These are phyloP conservation scores for Chelon labrosus DNA, from an alignment of 2,797 vertebrate genomes.

Conservation along the genomic window DNA sequence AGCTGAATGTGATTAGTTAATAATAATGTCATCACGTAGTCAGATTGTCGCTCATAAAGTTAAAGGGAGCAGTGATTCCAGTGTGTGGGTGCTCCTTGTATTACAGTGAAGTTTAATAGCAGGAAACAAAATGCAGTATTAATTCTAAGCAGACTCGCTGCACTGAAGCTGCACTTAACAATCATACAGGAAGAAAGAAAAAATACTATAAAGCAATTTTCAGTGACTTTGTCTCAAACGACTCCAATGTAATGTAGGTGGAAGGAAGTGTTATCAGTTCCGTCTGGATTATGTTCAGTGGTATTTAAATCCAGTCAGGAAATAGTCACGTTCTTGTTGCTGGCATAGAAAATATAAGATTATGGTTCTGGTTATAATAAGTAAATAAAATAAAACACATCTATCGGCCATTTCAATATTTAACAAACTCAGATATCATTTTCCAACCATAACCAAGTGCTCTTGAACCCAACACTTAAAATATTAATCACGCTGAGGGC, in stretches of 20 bases:
- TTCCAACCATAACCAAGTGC: no score
- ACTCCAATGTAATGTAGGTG: neutral
- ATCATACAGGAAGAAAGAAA: neutral
- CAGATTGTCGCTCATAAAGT: conserved; percentile 21
- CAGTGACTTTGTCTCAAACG: no score
- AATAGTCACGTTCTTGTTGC: conserved; percentile 3
- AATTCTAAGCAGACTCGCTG: neutral
- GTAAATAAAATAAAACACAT: no score
- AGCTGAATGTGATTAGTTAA: conserved; percentile 32
- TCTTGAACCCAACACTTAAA: no score
- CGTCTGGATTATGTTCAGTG: conserved; percentile 12
- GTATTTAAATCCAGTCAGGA: neutral
- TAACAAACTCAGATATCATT: no score
- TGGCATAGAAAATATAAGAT: neutral
- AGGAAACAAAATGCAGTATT: conserved; percentile 17
- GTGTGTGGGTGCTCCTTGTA: conserved; percentile 7
- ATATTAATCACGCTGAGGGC: no score
- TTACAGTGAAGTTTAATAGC: conserved; percentile 10
- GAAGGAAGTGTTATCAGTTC: conserved; percentile 7
- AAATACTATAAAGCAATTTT: no score
- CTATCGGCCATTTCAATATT: no score
- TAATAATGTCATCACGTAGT: conserved; percentile 31
- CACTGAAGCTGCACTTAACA: neutral
- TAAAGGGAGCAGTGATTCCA: conserved; percentile 20
- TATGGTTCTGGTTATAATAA: no score